phyloP scores from a whole-genome alignment of 2,113 vertebrate genomes.

The Pangasianodon gigas region DNA sequence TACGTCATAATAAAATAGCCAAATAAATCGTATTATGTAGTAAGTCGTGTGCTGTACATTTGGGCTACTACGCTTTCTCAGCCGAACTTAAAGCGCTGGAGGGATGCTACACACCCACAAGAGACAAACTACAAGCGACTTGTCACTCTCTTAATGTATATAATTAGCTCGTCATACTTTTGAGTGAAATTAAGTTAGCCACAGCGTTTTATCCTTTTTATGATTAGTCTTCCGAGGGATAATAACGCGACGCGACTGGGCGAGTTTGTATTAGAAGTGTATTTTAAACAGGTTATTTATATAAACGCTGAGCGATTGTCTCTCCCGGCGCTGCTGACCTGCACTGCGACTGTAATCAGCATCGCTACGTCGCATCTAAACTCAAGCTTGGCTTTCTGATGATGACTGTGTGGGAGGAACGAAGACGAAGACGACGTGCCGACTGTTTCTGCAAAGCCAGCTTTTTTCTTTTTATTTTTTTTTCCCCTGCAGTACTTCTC shows the following conservation, averaged over 20 bases:
- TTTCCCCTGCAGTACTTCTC: neutral
- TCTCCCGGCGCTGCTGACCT: slow-evolving; percentile 56
- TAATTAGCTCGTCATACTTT: neutral
- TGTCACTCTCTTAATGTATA: too few relatives aligned
- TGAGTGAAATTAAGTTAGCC: neutral
- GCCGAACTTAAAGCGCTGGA: too few relatives aligned
- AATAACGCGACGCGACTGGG: neutral
- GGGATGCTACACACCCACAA: too few relatives aligned
- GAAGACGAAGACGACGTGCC: neutral
- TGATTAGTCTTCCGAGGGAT: neutral
- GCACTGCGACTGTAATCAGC: slow-evolving; percentile 59
- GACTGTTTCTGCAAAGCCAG: neutral
- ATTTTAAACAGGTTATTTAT: slow-evolving; percentile 66
- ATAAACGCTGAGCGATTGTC: slow-evolving; percentile 61
- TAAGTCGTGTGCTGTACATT: too few relatives aligned
- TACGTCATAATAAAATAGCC: too few relatives aligned
- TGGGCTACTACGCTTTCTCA: too few relatives aligned
- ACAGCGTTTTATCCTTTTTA: neutral
- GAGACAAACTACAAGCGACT: too few relatives aligned
- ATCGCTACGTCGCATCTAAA: slow-evolving; percentile 58
- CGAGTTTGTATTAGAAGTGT: slow-evolving; percentile 54
- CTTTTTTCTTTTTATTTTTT: neutral
- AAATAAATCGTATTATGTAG: too few relatives aligned
- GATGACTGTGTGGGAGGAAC: slow-evolving; percentile 30
- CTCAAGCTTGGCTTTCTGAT: slow-evolving; percentile 53